Conservation (phyloP, 2,113 vertebrate genomes). For the Peromyscus maniculatus region DNA sequence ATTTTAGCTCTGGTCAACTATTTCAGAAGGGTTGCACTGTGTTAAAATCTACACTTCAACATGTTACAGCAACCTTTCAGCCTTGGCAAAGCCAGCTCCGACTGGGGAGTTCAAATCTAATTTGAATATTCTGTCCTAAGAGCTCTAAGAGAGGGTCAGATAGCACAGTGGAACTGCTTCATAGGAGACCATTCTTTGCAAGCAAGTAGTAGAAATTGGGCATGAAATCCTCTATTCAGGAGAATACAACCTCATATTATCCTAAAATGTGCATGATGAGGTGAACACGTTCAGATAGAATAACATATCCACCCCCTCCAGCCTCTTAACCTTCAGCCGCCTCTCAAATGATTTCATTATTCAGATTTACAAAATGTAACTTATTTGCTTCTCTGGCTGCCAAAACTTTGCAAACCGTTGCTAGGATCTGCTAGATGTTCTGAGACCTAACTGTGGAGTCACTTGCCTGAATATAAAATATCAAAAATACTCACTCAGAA, state of each 20-base stretch:
- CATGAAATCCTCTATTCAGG: constrained; percentile 79
- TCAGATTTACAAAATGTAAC: constrained; percentile 73
- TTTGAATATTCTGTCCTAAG: rapidly evolving
- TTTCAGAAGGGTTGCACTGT: constrained; percentile 57
- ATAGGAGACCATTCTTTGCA: constrained; percentile 58
- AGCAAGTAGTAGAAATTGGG: constrained; percentile 52
- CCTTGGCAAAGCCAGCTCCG: constrained; percentile 56
- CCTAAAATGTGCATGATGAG: constrained; percentile 65
- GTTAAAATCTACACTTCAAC: background rate
- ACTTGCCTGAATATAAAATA: background rate
- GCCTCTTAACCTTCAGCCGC: constrained; percentile 62
- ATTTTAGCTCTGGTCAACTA: constrained; percentile 64
- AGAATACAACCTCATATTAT: constrained; percentile 70
- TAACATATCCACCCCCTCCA: constrained; percentile 67
- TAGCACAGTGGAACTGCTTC: background rate
- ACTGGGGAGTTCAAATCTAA: constrained; percentile 47
- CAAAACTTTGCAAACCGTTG: constrained; percentile 63
- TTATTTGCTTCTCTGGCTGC: constrained; percentile 63
- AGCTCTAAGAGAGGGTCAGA: background rate
- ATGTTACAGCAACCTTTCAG: constrained; percentile 25
- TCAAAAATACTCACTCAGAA: background rate
- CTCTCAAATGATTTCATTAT: constrained; percentile 79
- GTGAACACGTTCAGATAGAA: constrained; percentile 69
- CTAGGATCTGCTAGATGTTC: constrained; percentile 51
- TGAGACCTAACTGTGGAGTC: background rate